Evolutionary conservation across 2,888 invertebrate species (phyloP), one percentile per base, ranked within the genome.

Genomic region (Xylophagus ater): DNA sequence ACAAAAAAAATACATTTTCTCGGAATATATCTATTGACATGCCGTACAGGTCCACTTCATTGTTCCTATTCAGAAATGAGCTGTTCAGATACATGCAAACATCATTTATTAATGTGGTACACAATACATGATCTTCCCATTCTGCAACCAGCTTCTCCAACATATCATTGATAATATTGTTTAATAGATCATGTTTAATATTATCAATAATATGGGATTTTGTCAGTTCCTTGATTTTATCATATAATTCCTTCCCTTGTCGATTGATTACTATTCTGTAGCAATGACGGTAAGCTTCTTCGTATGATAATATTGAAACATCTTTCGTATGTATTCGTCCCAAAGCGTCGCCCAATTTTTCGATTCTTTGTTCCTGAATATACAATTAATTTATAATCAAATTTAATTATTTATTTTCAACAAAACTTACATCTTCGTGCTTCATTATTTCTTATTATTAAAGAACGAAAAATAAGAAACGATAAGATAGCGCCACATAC

Each of bases 71-170:
- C 37, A 99, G 97, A 70, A 96, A 99, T 35, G 98, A 98, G 51
- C 98, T 78, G 68, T 99, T 98, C 97, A 99, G 97, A 65, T 99
- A 99, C 98, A 99, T 99, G 24, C 99, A 76, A 60, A 99, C 98
- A 63, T 99, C 98, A 50, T 98, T 76, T 52, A 99, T 98, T 97
- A 98, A 98, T 37, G 97, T 94, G 97, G 98, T 98, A 39, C 97
- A 96, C 15, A 97, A 98, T 63, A 97, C 96, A 67, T 98, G 98
- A 66, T 99, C 98, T 53, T 88, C 93, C 97, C 97, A 98, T 3
- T 94, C 90, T 66, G 86, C 85, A 71, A 97, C 98, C 51, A 98
- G 68, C 21, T 89, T 90, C 66, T 90, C 88, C 46, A 98, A 73
- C 65, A 98, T 98, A 62, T 92, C 93, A 68, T 97, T 96, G 66